Evolutionary conservation across 2,113 vertebrate genomes (phyloP).

Genomic region (Vulpes vulpes): DNA sequence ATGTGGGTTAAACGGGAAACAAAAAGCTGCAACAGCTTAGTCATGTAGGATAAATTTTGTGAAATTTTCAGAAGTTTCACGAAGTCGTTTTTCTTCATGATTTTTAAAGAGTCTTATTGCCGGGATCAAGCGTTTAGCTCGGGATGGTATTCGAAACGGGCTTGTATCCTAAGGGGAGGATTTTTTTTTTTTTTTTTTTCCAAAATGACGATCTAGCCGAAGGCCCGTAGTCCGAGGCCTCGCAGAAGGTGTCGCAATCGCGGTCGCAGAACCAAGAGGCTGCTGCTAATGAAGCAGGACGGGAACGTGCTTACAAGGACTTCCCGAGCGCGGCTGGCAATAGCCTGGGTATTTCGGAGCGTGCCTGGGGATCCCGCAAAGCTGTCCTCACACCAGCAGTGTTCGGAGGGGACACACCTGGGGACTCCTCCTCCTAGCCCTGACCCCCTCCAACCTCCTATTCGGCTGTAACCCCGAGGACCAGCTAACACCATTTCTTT

Average conservation of each 20-base stretch:
- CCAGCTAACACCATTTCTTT: background rate
- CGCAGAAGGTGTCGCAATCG: background rate
- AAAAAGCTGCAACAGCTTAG: slow-evolving; percentile 54
- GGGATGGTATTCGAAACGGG: slow-evolving; percentile 39
- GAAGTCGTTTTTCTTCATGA: slow-evolving; percentile 45
- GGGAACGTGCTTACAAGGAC: background rate
- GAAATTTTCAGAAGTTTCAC: slow-evolving; percentile 41
- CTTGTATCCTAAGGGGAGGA: slow-evolving; percentile 8
- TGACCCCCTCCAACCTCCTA: background rate
- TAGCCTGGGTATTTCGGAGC: background rate
- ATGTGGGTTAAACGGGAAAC: slow-evolving; percentile 49
- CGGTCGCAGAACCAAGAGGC: background rate
- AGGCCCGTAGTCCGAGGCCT: slow-evolving; percentile 14
- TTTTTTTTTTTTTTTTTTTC: background rate
- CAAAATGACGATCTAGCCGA: slow-evolving; percentile 3
- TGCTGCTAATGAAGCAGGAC: background rate
- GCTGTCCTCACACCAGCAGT: background rate
- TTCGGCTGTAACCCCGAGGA: background rate
- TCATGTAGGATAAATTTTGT: slow-evolving; percentile 50
- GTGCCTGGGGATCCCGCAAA: fast-evolving
- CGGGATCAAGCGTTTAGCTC: slow-evolving; percentile 62
- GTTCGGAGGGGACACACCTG: background rate
- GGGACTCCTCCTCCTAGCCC: background rate
- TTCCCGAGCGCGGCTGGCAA: background rate
- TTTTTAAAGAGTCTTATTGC: slow-evolving; percentile 54